A percentile compares a stretch with the other conserved stretches of the same genome.
These are phyloP conservation scores for Xestia sexstrigata DNA, from an alignment of 2,888 invertebrate genomes.

Conservation along the genomic window DNA sequence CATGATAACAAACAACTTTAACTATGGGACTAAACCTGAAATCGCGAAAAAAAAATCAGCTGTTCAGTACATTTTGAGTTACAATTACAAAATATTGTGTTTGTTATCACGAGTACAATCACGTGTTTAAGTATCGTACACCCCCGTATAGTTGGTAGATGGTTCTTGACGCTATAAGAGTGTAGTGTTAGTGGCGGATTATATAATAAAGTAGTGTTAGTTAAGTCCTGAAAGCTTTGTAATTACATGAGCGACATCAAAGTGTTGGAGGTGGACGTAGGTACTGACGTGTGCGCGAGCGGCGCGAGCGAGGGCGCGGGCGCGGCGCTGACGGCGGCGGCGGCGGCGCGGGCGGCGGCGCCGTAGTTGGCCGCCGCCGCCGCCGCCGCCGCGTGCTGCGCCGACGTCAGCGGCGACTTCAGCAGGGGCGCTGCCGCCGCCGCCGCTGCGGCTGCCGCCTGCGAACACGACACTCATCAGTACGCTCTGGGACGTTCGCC, in stretches of 20 bases:
- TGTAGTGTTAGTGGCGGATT: conserved; percentile 27
- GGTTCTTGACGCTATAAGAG: not conserved
- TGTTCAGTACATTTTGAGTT: too few species aligned
- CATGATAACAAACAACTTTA: too few species aligned
- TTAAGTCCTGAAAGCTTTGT: conserved; percentile 40
- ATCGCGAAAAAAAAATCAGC: too few species aligned
- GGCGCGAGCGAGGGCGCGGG: conserved; percentile 91
- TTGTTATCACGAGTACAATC: too few species aligned
- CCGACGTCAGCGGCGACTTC: conserved; percentile 95
- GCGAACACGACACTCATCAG: conserved; percentile 67
- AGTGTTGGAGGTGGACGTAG: conserved; percentile 57
- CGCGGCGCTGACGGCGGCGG: conserved; percentile 92
- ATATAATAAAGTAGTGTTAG: conserved; percentile 49
- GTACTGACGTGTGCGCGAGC: conserved; percentile 82
- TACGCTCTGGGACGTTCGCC: not conserved
- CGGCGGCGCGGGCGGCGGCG: conserved; percentile 95
- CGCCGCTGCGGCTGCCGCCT: conserved; percentile 92
- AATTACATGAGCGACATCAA: conserved; percentile 57
- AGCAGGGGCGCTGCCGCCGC: conserved; percentile 95
- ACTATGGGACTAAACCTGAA: too few species aligned
- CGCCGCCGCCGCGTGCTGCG: conserved; percentile 97
- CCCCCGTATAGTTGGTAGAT: too few species aligned
- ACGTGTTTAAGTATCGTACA: too few species aligned
- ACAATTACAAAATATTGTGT: too few species aligned
- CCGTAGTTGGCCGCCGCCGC: conserved; percentile 97